Conservation (phyloP, 2,113 vertebrate genomes). For the Misgurnus anguillicaudatus region DNA sequence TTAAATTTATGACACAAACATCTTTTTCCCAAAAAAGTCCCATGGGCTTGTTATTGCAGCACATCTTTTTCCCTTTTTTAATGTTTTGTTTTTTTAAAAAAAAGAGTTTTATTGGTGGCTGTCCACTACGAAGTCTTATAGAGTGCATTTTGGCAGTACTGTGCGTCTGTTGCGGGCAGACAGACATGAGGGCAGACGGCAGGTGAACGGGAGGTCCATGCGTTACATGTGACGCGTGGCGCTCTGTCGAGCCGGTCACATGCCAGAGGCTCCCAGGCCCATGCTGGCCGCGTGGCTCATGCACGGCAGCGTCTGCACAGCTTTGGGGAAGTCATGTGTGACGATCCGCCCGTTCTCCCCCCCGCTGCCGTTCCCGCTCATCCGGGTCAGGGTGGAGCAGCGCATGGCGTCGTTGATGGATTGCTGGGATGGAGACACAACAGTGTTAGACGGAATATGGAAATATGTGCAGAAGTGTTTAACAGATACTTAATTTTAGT, state of each 20-base stretch:
- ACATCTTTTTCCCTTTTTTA: slow-evolving; percentile 49
- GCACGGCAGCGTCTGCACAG: slow-evolving; percentile 96
- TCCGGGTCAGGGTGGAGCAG: slow-evolving; percentile 91
- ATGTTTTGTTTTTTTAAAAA: slow-evolving; percentile 55
- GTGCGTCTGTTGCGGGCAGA: slow-evolving; percentile 58
- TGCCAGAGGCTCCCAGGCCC: slow-evolving; percentile 95
- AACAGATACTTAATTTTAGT: slow-evolving; percentile 37
- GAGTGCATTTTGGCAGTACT: slow-evolving; percentile 86
- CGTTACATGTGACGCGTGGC: slow-evolving; percentile 3
- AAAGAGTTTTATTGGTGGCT: slow-evolving; percentile 59
- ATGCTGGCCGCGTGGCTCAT: slow-evolving; percentile 98
- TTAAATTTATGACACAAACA: slow-evolving; percentile 61
- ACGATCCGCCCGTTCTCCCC: slow-evolving; percentile 97
- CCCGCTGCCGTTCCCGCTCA: slow-evolving; percentile 83
- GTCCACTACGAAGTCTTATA: slow-evolving; percentile 58
- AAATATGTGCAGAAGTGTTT: background rate
- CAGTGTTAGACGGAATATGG: slow-evolving; percentile 27
- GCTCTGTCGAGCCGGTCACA: slow-evolving; percentile 74
- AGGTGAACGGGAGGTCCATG: slow-evolving; percentile 54
- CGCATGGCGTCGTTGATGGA: slow-evolving; percentile 96
- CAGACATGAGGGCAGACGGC: slow-evolving; percentile 55
- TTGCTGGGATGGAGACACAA: slow-evolving; percentile 78
- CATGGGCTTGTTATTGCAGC: slow-evolving; percentile 75
- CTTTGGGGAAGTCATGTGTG: slow-evolving; percentile 96
- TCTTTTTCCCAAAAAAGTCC: slow-evolving; percentile 62